Conservation (phyloP, 2,797 vertebrate genomes). For the Rallus crepitans region DNA sequence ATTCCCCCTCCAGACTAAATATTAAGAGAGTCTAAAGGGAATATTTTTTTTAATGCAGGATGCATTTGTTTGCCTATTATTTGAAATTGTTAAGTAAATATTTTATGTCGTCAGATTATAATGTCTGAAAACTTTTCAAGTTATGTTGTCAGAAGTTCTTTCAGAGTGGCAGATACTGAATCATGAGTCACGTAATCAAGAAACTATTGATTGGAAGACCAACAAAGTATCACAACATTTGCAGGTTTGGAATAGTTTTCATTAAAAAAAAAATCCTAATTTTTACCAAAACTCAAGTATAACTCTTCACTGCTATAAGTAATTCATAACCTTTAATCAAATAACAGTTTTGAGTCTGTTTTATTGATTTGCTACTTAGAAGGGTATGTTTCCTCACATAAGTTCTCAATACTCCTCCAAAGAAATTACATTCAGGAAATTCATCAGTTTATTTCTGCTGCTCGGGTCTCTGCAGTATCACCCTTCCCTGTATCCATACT, state of each 20-base stretch:
- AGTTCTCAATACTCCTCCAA: background rate
- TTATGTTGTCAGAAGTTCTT: background rate
- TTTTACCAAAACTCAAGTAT: fast-evolving
- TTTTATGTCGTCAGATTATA: background rate
- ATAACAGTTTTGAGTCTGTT: background rate
- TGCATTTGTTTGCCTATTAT: background rate
- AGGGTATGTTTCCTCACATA: background rate
- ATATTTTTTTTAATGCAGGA: background rate
- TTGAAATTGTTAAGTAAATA: background rate
- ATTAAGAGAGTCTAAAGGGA: background rate
- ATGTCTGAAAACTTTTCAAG: background rate
- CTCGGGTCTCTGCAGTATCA: background rate
- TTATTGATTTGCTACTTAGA: background rate
- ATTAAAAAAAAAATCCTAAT: background rate
- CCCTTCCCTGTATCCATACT: background rate
- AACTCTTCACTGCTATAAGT: background rate
- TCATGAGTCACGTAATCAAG: background rate
- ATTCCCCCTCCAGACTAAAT: background rate
- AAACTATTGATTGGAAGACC: background rate
- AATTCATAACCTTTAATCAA: background rate
- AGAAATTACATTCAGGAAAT: background rate
- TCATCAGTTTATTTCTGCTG: background rate
- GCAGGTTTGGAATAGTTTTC: background rate
- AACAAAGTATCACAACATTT: background rate
- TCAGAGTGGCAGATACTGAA: background rate